Evolutionary conservation across 53 echinoderm and acorn worm species (phyloP).

Genomic region (Mesocentrotus franciscanus): DNA sequence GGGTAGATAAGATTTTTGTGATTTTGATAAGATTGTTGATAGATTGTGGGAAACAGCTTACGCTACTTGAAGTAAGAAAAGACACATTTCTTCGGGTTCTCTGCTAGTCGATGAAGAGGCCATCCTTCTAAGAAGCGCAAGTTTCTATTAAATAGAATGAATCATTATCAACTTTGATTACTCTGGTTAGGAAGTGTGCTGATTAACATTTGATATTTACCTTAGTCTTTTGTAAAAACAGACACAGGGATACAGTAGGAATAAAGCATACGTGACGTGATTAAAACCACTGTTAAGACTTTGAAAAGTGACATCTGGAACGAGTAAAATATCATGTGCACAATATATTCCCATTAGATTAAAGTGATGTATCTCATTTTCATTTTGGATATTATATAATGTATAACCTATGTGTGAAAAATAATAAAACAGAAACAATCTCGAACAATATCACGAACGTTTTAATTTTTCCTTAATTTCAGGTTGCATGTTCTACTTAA

Average conservation of each 20-base stretch:
- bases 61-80: constrained; percentile 98
- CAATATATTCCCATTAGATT: too few relatives aligned
- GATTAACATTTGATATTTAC: not conserved
- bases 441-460: not conserved
- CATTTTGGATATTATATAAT: too few relatives aligned
- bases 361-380: too few relatives aligned
- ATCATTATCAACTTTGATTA: not conserved
- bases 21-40: too few relatives aligned
- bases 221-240: too few relatives aligned
- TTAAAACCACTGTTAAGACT: too few relatives aligned
- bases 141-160: constrained; percentile 65
- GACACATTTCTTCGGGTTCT: constrained; percentile 91
- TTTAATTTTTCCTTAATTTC: not conserved
- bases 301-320: too few relatives aligned
- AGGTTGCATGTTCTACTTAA: too few relatives aligned
- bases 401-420: not conserved
- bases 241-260: too few relatives aligned
- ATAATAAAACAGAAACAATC: not conserved
- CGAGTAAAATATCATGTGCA: too few relatives aligned
- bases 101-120: constrained; percentile 85
- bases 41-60: constrained; percentile 30
- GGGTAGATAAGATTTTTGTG: too few relatives aligned
- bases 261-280: too few relatives aligned
- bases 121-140: constrained; percentile 86
- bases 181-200: not conserved